Evolutionary conservation across 2,797 vertebrate species (phyloP).

Genomic region (Eleutherodactylus coqui): DNA sequence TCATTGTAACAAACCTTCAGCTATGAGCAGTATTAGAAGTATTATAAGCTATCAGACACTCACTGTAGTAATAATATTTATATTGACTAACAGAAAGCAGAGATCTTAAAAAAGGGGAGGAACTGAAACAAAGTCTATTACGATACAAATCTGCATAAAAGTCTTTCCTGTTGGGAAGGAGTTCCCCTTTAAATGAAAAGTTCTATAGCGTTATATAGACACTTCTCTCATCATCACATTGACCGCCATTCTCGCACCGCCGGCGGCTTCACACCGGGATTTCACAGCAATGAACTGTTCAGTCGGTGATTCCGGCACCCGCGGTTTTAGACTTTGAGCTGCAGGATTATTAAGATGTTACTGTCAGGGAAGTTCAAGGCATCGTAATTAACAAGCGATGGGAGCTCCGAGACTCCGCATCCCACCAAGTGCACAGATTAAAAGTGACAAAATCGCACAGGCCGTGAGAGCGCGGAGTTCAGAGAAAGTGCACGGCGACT

Average conservation of each 20-base stretch:
- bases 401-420: constrained; percentile 5
- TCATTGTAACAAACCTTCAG: neutral
- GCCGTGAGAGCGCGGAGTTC: constrained; percentile 14
- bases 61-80: no score
- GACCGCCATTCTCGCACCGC: no score
- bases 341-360: constrained; percentile 26
- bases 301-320: neutral
- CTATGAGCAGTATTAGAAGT: neutral
- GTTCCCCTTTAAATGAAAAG: neutral
- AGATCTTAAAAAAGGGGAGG: neutral
- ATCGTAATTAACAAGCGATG: constrained; percentile 19
- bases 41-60: no score
- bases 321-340: constrained; percentile 16
- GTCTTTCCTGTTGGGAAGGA: neutral
- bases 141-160: neutral
- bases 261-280: neutral
- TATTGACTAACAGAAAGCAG: neutral
- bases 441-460: constrained; percentile 27
- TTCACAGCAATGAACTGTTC: neutral
- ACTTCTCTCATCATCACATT: no score
- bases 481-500: constrained; percentile 1
- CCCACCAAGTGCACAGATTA: constrained; percentile 30
- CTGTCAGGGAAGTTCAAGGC: constrained; percentile 34
- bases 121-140: neutral
- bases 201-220: neutral